Percentiles rank a stretch among this genome's conserved stretches.
These are phyloP conservation scores for Acronicta aceris DNA, from an alignment of 2,888 invertebrate species.

Conservation along the genomic window DNA sequence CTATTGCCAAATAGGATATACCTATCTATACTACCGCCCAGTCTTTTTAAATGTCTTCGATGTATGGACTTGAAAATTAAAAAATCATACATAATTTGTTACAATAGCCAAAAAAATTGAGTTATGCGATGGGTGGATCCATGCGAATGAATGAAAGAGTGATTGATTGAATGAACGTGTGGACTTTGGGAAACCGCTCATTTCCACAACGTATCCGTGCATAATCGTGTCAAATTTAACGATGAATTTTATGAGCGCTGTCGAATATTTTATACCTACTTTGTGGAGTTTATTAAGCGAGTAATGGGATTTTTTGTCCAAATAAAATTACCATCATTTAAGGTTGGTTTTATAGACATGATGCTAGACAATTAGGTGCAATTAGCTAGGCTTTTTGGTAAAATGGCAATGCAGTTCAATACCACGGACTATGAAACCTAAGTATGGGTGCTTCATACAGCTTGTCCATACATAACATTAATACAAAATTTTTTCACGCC, in stretches of 20 bases:
- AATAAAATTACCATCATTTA: neutral
- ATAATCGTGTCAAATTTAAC: conserved; percentile 50
- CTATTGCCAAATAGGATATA: too few species aligned
- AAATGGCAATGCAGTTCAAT: too few species aligned
- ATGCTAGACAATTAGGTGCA: too few species aligned
- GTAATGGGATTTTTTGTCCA: conserved; percentile 8
- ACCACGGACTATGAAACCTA: too few species aligned
- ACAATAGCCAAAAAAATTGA: conserved; percentile 32
- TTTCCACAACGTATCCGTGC: conserved; percentile 43
- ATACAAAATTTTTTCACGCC: too few species aligned
- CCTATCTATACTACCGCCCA: too few species aligned
- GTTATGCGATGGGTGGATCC: conserved; percentile 51
- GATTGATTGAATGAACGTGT: conserved; percentile 62
- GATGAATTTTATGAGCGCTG: conserved; percentile 46
- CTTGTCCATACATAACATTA: too few species aligned
- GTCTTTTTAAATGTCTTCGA: too few species aligned
- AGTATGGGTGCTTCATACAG: too few species aligned
- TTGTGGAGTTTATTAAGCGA: conserved; percentile 28
- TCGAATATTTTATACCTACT: conserved; percentile 37
- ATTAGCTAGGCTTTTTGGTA: too few species aligned
- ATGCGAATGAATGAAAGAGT: conserved; percentile 55
- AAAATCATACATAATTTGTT: conserved; percentile 23
- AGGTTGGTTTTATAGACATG: neutral
- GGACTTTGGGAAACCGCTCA: conserved; percentile 45
- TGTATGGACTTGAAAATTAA: too few species aligned